A percentile compares a stretch with the other conserved stretches of the same genome.
These are phyloP conservation scores for Mus caroli DNA, from an alignment of 2,797 vertebrate genomes.

Conservation along the genomic window DNA sequence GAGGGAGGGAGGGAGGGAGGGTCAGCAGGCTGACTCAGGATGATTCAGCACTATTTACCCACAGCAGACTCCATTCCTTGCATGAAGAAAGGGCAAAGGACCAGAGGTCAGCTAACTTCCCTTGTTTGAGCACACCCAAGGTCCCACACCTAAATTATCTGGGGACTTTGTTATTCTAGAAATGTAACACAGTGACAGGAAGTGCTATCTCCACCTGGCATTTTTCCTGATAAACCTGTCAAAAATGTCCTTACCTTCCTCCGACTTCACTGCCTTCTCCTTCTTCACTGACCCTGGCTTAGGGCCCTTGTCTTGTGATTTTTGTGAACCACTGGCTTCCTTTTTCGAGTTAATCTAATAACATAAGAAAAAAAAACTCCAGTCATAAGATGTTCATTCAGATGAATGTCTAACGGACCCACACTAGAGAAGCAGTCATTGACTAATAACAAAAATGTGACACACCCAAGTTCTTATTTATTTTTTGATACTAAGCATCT, in stretches of 20 bases:
- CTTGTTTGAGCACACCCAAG: conserved; percentile 8
- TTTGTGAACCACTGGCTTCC: conserved; percentile 91
- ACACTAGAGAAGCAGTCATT: not conserved
- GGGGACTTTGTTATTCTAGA: not conserved
- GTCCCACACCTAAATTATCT: not conserved
- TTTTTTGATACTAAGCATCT: not conserved
- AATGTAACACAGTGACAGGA: not conserved
- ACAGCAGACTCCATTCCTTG: not conserved
- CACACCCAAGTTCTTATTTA: not conserved
- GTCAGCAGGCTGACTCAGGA: not conserved
- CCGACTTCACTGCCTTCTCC: conserved; percentile 91
- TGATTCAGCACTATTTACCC: conserved; percentile 18
- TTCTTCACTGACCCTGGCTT: conserved; percentile 95
- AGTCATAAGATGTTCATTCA: not conserved
- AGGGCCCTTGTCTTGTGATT: conserved; percentile 91
- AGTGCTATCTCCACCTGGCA: not conserved
- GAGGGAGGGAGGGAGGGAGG: too few relatives aligned
- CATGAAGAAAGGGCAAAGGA: not conserved
- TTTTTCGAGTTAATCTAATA: conserved; percentile 93
- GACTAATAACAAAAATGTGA: not conserved
- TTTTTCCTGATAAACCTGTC: conserved; percentile 65
- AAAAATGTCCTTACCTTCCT: conserved; percentile 90
- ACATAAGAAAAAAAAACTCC: conserved; percentile 62
- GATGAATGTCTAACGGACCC: not conserved
- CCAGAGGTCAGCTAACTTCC: not conserved